Conservation (phyloP, 2,797 vertebrate species). For the Heteromormyrus szaboi region DNA sequence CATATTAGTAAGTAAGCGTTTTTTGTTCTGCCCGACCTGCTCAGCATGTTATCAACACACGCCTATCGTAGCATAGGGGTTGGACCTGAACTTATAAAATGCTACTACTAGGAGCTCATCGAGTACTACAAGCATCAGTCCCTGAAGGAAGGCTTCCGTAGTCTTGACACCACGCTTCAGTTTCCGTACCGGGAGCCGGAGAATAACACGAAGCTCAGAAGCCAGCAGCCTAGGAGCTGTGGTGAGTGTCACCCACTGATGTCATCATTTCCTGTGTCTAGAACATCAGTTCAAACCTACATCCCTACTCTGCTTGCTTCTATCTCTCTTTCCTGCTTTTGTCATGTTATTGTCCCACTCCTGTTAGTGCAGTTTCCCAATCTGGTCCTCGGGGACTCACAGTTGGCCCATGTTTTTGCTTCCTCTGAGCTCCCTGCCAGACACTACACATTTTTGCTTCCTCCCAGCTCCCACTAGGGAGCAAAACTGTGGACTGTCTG, state of each 20-base stretch:
- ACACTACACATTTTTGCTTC: background rate
- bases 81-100: background rate
- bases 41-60: background rate
- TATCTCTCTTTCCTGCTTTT: background rate
- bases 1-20: conserved; percentile 81
- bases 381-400: background rate
- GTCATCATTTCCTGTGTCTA: background rate
- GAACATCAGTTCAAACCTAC: background rate
- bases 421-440: background rate
- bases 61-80: background rate
- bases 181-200: conserved; percentile 76
- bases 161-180: conserved; percentile 82
- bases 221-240: conserved; percentile 55
- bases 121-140: conserved; percentile 86
- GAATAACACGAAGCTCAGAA: conserved; percentile 60
- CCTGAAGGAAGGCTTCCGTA: conserved; percentile 87
- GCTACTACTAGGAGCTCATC: conserved; percentile 70
- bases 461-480: background rate
- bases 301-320: background rate
- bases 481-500: background rate
- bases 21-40: conserved; percentile 15
- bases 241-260: conserved; percentile 62
- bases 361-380: background rate
- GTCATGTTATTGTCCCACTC: background rate
- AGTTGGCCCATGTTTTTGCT: background rate